Percentiles rank a stretch among this genome's conserved stretches.
Conservation (phyloP, 2,797 vertebrate species). For the Iguana delicatissima region DNA sequence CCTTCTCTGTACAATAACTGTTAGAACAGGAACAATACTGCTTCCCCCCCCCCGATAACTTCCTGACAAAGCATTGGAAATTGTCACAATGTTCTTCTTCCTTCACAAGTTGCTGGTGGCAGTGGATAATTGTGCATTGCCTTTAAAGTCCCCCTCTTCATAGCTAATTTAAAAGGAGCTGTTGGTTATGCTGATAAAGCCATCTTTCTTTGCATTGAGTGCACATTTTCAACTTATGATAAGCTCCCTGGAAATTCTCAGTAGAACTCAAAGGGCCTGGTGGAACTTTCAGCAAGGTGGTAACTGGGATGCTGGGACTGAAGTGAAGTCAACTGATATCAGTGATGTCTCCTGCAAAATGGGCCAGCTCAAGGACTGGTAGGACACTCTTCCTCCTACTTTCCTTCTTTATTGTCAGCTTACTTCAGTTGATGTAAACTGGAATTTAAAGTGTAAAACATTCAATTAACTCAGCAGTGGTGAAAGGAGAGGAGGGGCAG, state of each 20-base stretch:
- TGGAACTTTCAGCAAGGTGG: background rate
- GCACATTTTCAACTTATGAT: background rate
- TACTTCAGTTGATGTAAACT: too few relatives aligned
- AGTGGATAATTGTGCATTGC: background rate
- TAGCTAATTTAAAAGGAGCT: constrained; percentile 10
- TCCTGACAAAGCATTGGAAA: background rate
- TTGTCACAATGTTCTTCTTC: background rate
- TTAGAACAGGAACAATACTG: background rate
- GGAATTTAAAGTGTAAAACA: too few relatives aligned
- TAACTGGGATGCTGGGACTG: background rate
- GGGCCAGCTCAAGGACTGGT: background rate
- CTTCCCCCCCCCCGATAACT: background rate
- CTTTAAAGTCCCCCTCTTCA: constrained; percentile 7
- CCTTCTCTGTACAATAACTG: background rate
- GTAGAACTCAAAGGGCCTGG: background rate
- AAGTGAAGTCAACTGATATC: background rate
- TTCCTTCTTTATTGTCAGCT: too few relatives aligned
- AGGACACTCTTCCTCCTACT: background rate
- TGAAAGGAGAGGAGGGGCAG: too few relatives aligned
- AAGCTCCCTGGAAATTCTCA: background rate
- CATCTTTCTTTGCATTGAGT: background rate
- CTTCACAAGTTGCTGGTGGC: background rate
- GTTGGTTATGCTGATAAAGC: background rate
- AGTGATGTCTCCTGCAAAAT: too few relatives aligned
- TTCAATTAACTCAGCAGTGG: too few relatives aligned